Evolutionary conservation across 2,113 vertebrate genomes (phyloP), one percentile per base, ranked within the genome.

Genomic region (Equus przewalskii): DNA sequence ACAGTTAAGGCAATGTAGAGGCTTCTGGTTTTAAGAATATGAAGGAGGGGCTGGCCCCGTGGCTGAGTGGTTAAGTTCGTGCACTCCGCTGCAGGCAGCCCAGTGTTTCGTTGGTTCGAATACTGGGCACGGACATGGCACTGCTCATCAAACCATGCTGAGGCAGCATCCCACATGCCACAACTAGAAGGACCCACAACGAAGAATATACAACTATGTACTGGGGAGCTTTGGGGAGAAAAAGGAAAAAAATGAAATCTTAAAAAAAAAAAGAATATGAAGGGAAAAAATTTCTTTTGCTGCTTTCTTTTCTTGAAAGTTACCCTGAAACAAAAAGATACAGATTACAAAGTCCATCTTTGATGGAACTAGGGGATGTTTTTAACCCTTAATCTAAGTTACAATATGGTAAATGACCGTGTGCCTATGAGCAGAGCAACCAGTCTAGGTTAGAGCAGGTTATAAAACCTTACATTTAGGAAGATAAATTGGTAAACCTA

Each of bases 401-500:
- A 67, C 7, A 81, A 14, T 88, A 64, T 72, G 49, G 30, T 82
- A 76, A 82, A 24, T 93, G 69, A 82, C 30, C 79, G n/a, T 65
- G 22, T 58, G 41, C 60, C 36, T 67, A 4, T 89, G 49, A 89
- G 69, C 76, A 88, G 33, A 51, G 49, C 28, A n/a, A 58, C 49
- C 69, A 93, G 24, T 67, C 51, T 60, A 82, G 18, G 67, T 88
- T 76, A 82, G 84, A 82, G 36, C 36, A 60, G 13, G 26, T 96
- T 80, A 51, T 92, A 92, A 92, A 86, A 79, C 30, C 56, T 80
- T 87, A n/a, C 56, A 49, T 92, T 75, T n/a, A 84, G 62, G 44
- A 89, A 89, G n/a, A 72, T 91, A 86, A 70, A n/a, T 54, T 91
- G 26, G n/a, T 80, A 79, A 79, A 84, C 26, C 30, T 96, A 26